A percentile compares a stretch with the other conserved stretches of the same genome.
phyloP scores from a whole-genome alignment of 2,113 vertebrate genomes.

The Pluvianellus socialis region DNA sequence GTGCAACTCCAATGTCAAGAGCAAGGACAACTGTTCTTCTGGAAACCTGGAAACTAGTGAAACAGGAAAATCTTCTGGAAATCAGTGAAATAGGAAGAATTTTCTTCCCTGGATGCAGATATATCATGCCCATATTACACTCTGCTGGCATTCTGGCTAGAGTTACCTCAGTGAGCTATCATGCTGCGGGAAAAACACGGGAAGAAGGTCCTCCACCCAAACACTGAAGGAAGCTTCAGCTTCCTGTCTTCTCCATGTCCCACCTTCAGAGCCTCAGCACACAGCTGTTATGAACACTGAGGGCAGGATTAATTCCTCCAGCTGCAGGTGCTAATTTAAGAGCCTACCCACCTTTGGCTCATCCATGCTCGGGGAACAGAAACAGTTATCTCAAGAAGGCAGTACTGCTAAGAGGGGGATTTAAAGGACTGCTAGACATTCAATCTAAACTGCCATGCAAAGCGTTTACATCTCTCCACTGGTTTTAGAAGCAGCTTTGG shows the following conservation, averaged over 20 bases:
- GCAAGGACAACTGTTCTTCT: neutral
- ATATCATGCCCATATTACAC: accelerated
- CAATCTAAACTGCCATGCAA: neutral
- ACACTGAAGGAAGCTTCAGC: neutral
- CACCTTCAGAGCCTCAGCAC: neutral
- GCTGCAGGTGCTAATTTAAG: neutral
- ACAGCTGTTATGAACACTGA: neutral
- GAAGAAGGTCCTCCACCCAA: neutral
- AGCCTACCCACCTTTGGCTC: too few species aligned
- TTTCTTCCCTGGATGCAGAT: neutral
- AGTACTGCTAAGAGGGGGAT: accelerated
- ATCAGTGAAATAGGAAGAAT: neutral
- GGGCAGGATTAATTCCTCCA: neutral
- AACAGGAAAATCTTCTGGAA: neutral
- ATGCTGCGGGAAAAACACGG: neutral
- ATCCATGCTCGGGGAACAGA: neutral
- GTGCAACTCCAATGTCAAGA: neutral
- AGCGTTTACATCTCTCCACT: neutral
- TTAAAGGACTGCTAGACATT: neutral
- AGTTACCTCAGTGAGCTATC: neutral
- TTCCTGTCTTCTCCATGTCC: neutral
- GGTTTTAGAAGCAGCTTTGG: neutral
- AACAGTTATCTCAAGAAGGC: neutral
- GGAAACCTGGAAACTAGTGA: neutral
- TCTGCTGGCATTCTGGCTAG: neutral